Base-by-base conservation (phyloP, 1,140 invertebrate species). In the Ladona fulva region DNA sequence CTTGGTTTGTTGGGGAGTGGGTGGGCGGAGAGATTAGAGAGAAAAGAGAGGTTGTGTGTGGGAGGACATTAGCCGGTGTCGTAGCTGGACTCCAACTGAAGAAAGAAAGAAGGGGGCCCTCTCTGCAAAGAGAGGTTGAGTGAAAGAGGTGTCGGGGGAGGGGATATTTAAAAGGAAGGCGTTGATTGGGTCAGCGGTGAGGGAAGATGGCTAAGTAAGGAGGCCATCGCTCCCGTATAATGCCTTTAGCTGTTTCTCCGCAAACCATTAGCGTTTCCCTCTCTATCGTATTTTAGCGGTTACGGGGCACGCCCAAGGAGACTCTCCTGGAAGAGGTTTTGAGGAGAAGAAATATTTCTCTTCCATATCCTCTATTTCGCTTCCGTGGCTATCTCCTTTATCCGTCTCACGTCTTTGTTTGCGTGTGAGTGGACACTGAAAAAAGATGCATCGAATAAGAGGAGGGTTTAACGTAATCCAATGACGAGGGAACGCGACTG, bases 21-120 rank as follows among this genome's bases (percentile, higher is more conserved):
- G 52, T 19, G 3, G 52, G n/a, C n/a, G 52, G n/a, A 66, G 12
- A 22, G n/a, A 22, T 19, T 66, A 22, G 12, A 66, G 52, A 19
- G 44, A 52, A 19, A 19, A 52, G 44, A 19, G 44, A 52, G 44
- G 44, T 52, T 52, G 44, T 52, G 44, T 52, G 52, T 66, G 52
- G n/a, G 52, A 66, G 52, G 52, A 66, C 52, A 66, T 66, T 66
- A 66, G 52, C 52, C 52, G 52, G 52, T 66, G 44, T 52, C 44
- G 44, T 52, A 52, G 44, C 44, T 19, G 44, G 44, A 52, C 10
- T 19, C 44, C 19, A 52, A 52, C 44, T 52, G 44, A 52, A 19
- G 44, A 52, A 52, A 19, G 44, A 52, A 52, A 52, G 10, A 19
- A 19, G 44, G 44, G 44, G 19, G 44, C 10, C 10, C 44, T 11